Evolutionary conservation across 2,797 vertebrate species (phyloP), one percentile per base, ranked within the genome.

Genomic region (Ctenosaura bakeri): DNA sequence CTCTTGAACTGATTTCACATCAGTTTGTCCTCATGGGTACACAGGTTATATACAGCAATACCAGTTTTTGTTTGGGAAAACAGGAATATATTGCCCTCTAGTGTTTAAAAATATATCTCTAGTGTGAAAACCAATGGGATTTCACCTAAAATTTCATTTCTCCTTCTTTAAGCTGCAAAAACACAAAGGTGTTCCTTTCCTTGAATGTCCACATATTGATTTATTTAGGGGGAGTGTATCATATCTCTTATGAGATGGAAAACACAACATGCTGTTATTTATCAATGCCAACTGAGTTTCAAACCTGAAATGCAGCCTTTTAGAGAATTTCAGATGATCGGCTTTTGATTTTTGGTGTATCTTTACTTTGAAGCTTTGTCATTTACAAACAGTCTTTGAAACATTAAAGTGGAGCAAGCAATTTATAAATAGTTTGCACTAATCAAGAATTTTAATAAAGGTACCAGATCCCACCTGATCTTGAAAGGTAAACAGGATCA

Each of bases 1-100:
- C 32, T 71, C 66, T 14, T 4, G 2, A 2, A 59, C 1, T 66
- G 4, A 73, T 89, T 46, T 54, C 73, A 35, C 52, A 64, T 59
- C 83, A 50, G 26, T 0, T 80, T 2, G 20, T 77, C 76, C 18
- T 73, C 42, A 1, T 3, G 4, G 16, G 87, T 14, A 89, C 77
- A n/a, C 69, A 79, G 52, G 69, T 0, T 79, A 69, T 79, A 69
- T 73, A 12, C 3, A n/a, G 1, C 73, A 46, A 86, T 74, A 56
- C n/a, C 54, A 52, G 1, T 81, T 86, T 88, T 6, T 59, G 76
- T 93, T 79, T 87, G 32, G 20, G n/a, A 50, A 96, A 96, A 95
- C 87, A 22, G 94, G 95, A 96, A 91, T 26, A 94, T 56, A 95
- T 92, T 87, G 96, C 97, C 97, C 96, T 97, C 97, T 97, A 95